Evolutionary conservation across 2,888 invertebrate genomes (phyloP).

Genomic region (Pseudoips prasinana): DNA sequence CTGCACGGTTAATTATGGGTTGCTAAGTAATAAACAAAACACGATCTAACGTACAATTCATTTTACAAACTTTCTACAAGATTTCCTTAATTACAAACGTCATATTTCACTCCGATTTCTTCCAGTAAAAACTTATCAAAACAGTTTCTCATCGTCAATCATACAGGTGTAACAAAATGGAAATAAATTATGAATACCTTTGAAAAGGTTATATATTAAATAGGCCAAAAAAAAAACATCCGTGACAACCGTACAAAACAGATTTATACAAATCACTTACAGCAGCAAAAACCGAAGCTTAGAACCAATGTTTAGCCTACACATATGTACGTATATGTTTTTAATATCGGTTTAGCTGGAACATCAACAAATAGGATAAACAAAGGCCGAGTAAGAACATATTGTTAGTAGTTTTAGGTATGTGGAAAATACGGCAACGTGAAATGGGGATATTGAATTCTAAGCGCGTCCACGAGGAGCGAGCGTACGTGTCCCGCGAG

Average conservation of each 20-base stretch:
- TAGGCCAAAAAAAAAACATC: conserved; percentile 27
- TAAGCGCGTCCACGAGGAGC: conserved; percentile 60
- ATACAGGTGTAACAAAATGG: conserved; percentile 21
- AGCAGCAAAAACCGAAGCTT: conserved; percentile 23
- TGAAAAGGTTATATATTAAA: conserved; percentile 21
- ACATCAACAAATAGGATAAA: conserved; percentile 50
- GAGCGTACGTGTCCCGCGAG: conserved; percentile 65
- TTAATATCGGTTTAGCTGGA: conserved; percentile 34
- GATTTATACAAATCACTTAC: conserved; percentile 17
- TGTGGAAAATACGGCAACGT: conserved; percentile 55
- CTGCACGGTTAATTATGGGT: too few relatives aligned
- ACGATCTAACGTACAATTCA: too few relatives aligned
- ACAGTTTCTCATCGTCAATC: conserved; percentile 35
- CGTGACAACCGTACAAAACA: conserved; percentile 20
- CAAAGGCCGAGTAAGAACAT: conserved; percentile 51
- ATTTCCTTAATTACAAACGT: too few relatives aligned
- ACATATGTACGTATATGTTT: conserved; percentile 21
- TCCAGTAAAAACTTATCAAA: conserved; percentile 24
- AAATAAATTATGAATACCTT: conserved; percentile 19
- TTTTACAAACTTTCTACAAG: too few relatives aligned
- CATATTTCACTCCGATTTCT: conserved; percentile 19
- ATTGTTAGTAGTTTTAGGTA: conserved; percentile 55
- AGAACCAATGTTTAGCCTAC: conserved; percentile 24
- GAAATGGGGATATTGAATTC: conserved; percentile 73
- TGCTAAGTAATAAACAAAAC: too few relatives aligned